Evolutionary conservation across 2,113 vertebrate genomes (phyloP).

Genomic region (Onychorhynchus coronatus): DNA sequence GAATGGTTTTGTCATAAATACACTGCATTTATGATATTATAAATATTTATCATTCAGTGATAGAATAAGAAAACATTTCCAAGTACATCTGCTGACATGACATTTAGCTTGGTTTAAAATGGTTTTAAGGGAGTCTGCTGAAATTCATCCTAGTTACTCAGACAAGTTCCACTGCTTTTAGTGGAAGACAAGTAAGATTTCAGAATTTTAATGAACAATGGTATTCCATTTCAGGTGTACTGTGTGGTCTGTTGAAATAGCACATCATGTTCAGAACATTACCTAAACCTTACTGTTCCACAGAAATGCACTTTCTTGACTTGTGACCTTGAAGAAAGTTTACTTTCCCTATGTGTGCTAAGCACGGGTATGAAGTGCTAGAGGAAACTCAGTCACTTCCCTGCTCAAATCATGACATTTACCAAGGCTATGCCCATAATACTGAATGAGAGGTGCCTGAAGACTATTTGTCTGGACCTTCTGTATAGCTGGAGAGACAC

Average conservation of each 20-base stretch:
- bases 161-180: neutral
- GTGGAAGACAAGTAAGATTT: neutral
- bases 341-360: rapidly evolving
- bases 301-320: neutral
- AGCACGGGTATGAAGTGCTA: neutral
- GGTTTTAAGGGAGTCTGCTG: neutral
- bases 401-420: neutral
- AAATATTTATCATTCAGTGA: neutral
- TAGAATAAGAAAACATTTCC: neutral
- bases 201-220: neutral
- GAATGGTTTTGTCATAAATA: neutral
- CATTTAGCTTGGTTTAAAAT: neutral
- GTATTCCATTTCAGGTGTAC: neutral
- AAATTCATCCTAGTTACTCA: neutral
- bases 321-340: neutral
- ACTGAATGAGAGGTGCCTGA: neutral
- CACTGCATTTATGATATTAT: neutral
- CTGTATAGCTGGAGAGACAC: neutral
- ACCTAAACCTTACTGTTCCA: neutral
- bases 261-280: neutral
- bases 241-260: neutral
- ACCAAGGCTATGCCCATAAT: neutral
- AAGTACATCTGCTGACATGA: neutral
- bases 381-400: neutral
- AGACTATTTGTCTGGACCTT: neutral